Evolutionary conservation across 2,113 vertebrate species (phyloP).

Genomic region (Elephantulus edwardii): DNA sequence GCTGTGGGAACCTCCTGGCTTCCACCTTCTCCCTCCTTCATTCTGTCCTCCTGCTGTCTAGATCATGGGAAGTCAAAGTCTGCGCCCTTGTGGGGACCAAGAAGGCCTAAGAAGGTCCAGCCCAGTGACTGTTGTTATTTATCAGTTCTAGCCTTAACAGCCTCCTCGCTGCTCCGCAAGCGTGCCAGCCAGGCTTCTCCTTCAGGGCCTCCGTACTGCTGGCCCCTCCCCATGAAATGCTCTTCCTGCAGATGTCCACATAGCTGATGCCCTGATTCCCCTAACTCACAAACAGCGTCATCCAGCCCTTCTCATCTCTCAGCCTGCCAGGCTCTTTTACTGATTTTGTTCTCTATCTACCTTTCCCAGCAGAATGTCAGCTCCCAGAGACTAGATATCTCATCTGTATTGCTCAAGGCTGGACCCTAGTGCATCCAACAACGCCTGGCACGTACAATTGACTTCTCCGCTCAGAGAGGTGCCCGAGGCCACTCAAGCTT

Average conservation of each 20-base stretch:
- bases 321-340: neutral
- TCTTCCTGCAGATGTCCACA: neutral
- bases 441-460: rapidly evolving
- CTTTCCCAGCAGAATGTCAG: neutral
- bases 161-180: neutral
- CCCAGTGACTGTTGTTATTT: neutral
- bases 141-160: neutral
- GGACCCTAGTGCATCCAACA: neutral
- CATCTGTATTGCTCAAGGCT: neutral
- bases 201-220: neutral
- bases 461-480: neutral
- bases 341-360: neutral
- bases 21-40: too few relatives aligned
- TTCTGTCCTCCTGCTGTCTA: neutral
- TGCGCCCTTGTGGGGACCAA: neutral
- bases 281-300: neutral
- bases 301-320: neutral
- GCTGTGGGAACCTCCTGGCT: too few relatives aligned
- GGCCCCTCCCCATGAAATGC: neutral
- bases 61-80: neutral
- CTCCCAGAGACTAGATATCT: neutral
- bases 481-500: neutral
- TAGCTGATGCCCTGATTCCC: neutral
- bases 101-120: neutral
- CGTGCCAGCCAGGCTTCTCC: neutral